These are phyloP conservation scores for Xestia xanthographa DNA, from an alignment of 2,888 invertebrate genomes.

Conservation along the genomic window DNA sequence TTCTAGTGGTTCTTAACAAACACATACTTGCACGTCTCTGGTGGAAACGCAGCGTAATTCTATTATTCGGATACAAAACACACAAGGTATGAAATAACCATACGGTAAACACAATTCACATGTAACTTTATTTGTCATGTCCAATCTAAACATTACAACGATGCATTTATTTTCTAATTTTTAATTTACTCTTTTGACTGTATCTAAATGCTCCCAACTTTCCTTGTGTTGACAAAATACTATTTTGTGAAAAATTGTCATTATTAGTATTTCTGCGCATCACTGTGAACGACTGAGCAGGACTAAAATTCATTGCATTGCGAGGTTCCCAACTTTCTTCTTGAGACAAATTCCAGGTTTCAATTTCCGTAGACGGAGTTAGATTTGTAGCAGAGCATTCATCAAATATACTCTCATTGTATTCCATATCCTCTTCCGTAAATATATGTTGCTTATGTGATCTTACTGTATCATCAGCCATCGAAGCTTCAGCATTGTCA, in stretches of 20 bases:
- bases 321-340: constrained; percentile 60
- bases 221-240: constrained; percentile 42
- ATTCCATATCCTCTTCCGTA: constrained; percentile 21
- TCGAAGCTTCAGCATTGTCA: constrained; percentile 2
- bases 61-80: not conserved
- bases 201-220: constrained; percentile 79
- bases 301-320: constrained; percentile 37
- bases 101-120: not conserved
- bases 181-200: constrained; percentile 73
- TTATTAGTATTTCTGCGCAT: constrained; percentile 62
- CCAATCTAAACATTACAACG: not conserved
- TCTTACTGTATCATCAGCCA: not conserved
- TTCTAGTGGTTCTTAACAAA: no score
- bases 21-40: no score
- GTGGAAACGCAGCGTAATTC: no score
- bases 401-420: constrained; percentile 64
- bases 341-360: constrained; percentile 78
- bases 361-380: constrained; percentile 75
- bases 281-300: constrained; percentile 65
- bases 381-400: constrained; percentile 58
- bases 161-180: constrained; percentile 60
- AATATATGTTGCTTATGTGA: not conserved
- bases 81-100: not conserved
- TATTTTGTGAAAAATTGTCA: constrained; percentile 34
- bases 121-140: constrained; percentile 24